Conservation (phyloP, 2,888 invertebrate species). For the Diarsia dahlii region DNA sequence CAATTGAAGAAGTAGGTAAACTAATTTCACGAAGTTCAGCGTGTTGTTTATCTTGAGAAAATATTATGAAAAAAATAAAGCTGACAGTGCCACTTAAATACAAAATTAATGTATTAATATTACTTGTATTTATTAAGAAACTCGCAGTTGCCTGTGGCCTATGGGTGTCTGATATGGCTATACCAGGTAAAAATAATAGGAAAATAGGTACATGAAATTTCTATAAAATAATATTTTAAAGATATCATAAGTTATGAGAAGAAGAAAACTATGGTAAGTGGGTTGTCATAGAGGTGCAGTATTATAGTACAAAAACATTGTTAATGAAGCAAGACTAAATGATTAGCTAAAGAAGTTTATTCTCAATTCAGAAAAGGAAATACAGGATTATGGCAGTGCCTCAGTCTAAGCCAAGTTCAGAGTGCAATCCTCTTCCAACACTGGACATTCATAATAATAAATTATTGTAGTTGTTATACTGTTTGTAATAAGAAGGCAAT, state of each 20-base stretch:
- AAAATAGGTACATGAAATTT: too few species aligned
- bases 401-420: too few species aligned
- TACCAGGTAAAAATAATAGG: background rate
- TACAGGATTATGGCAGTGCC: background rate
- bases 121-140: background rate
- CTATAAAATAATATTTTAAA: too few species aligned
- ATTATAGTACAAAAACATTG: background rate
- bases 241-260: background rate
- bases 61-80: too few species aligned
- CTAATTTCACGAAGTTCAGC: background rate
- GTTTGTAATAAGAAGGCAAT: background rate
- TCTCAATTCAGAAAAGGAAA: background rate
- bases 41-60: background rate
- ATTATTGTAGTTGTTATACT: too few species aligned
- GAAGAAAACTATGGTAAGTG: background rate
- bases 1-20: background rate
- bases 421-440: background rate
- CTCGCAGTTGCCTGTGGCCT: too few species aligned
- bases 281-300: background rate
- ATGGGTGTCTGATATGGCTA: too few species aligned
- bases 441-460: background rate
- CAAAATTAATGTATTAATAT: background rate
- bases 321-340: background rate
- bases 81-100: background rate
- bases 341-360: too few species aligned